These are phyloP conservation scores for Vombatus ursinus DNA, from an alignment of 2,113 vertebrate genomes.

Conservation along the genomic window DNA sequence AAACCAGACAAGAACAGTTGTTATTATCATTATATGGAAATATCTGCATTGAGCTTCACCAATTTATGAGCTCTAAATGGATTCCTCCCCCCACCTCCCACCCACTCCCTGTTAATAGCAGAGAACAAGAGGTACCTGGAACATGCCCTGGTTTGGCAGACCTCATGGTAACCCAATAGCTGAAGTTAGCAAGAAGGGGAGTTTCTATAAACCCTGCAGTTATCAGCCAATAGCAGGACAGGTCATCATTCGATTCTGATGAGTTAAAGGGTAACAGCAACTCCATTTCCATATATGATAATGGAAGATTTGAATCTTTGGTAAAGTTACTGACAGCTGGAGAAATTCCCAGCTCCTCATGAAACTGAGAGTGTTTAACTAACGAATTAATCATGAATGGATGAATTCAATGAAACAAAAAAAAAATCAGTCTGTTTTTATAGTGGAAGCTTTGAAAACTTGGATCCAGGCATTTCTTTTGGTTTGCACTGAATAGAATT, in stretches of 20 bases:
- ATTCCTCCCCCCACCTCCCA: not conserved
- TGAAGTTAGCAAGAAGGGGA: conserved; percentile 12
- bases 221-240: conserved; percentile 18
- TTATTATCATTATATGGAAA: conserved; percentile 16
- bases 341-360: conserved; percentile 72
- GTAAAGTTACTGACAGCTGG: conserved; percentile 67
- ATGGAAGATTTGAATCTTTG: conserved; percentile 50
- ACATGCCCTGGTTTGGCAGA: not conserved
- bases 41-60: conserved; percentile 20
- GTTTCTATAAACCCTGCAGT: conserved; percentile 36
- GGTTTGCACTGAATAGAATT: conserved; percentile 41
- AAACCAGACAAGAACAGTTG: not conserved
- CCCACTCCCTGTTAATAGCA: conserved; percentile 3
- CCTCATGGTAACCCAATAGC: conserved; percentile 6
- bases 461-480: conserved; percentile 54
- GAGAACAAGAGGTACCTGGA: conserved; percentile 18
- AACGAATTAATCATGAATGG: conserved; percentile 70
- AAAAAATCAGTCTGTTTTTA: conserved; percentile 60
- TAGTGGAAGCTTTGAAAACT: conserved; percentile 55
- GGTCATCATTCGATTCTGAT: conserved; percentile 38
- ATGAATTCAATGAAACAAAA: conserved; percentile 65
- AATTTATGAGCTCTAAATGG: conserved; percentile 15
- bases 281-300: conserved; percentile 56
- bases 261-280: conserved; percentile 38
- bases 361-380: conserved; percentile 58